These are phyloP conservation scores for Muricea muricata DNA, from an alignment of 92 coral and sea anemone species.

Conservation along the genomic window DNA sequence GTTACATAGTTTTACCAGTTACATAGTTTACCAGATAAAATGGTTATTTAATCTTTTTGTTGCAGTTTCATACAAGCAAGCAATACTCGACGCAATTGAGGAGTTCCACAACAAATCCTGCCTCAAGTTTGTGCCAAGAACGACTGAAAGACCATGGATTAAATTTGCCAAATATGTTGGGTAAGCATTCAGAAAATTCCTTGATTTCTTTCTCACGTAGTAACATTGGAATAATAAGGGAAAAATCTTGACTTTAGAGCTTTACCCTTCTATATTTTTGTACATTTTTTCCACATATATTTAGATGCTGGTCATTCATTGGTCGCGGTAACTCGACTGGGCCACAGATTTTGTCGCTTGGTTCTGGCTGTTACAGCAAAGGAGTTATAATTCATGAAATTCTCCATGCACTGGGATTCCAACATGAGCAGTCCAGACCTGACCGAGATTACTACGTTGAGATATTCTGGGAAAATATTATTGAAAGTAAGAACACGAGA, in stretches of 20 bases:
- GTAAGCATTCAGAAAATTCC: constrained; percentile 35
- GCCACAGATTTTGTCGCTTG: constrained; percentile 78
- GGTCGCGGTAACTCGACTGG: constrained; percentile 88
- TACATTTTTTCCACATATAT: neutral
- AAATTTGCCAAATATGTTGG: constrained; percentile 81
- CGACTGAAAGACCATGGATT: constrained; percentile 84
- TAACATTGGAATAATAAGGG: too few species aligned
- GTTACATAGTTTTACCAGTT: too few species aligned
- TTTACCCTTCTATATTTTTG: too few species aligned
- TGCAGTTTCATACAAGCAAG: constrained; percentile 60
- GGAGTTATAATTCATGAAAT: constrained; percentile 92
- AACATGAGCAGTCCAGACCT: constrained; percentile 96
- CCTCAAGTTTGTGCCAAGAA: constrained; percentile 72
- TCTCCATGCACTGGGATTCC: constrained; percentile 94
- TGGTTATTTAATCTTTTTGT: too few species aligned
- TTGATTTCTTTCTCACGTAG: too few species aligned
- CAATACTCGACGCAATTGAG: constrained; percentile 76
- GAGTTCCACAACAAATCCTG: constrained; percentile 87
- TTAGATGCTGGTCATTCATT: constrained; percentile 94
- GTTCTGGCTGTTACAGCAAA: constrained; percentile 80
- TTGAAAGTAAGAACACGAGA: constrained; percentile 60
- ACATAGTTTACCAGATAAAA: too few species aligned
- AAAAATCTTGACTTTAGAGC: too few species aligned
- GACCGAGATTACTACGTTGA: constrained; percentile 89
- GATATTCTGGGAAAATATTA: constrained; percentile 92